Base-by-base conservation (phyloP, 2,113 vertebrate species). In the Fulmarus glacialis region DNA sequence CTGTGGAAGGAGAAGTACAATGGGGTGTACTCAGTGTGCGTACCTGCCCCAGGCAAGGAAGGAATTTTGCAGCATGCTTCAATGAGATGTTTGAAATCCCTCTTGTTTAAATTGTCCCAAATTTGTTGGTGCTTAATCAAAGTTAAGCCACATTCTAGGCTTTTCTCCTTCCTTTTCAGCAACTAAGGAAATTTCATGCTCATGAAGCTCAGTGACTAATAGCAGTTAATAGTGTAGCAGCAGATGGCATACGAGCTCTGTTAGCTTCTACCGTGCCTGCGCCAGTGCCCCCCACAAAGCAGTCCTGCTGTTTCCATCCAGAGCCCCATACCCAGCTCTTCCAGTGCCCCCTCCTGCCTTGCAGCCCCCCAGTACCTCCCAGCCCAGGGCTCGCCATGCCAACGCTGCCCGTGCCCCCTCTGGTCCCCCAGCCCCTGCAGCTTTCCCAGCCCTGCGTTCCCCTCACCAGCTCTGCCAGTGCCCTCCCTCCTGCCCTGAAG, bases 71-170 rank as follows among this genome's bases (percentile, higher is more conserved):
- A 90, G 55, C 74, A 80, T 38, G 93, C 89, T 90, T 96, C 91
- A 90, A 74, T 71, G 85, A 93, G 91, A 95, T 83, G 74, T 47
- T 80, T 62, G 74, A 97, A 96, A 95, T 94, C 93, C 79, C 87
- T 96, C 93, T 96, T 97, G 95, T 96, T 96, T 96, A 95, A 95
- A 97, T 96, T 96, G 95, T 95, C 96, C 93, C 93, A 96, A 80
- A 97, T 96, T 97, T 97, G 91, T 93, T 94, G 85, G 87, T 96
- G 89, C 93, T 97, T 97, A 97, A 97, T 97, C 91, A 96, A 96
- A 94, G 89, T 91, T 97, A 97, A 97, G 95, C 93, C 87, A 86
- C 84, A 93, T 96, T 94, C 93, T 77, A 91, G 89, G 94, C 74
- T 96, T 91, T 97, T 97, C 87, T 94, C 87, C 84, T 85, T 96